These are phyloP conservation scores for Synergus japonicus DNA, from an alignment of 2,888 invertebrate species.

Conservation along the genomic window DNA sequence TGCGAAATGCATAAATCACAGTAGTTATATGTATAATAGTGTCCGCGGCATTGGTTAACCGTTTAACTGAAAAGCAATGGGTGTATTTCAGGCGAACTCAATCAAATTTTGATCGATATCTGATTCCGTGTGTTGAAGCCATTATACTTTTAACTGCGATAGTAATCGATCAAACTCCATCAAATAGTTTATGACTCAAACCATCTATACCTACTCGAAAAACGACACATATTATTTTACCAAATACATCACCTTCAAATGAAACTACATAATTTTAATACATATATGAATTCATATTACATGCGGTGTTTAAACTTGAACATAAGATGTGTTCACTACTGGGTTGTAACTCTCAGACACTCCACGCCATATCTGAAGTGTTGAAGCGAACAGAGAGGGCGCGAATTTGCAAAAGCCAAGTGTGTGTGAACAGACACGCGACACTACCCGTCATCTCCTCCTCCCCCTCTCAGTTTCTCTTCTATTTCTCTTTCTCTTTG, in stretches of 20 bases:
- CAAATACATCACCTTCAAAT: not conserved
- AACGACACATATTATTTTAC: not conserved
- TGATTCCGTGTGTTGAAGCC: slow-evolving; percentile 13
- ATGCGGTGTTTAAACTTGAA: slow-evolving; percentile 12
- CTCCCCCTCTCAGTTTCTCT: slow-evolving; percentile 59
- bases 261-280: not conserved
- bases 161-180: slow-evolving; percentile 19
- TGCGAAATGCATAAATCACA: slow-evolving; percentile 6
- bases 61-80: slow-evolving; percentile 23
- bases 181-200: not conserved
- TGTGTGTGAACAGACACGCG: slow-evolving; percentile 76
- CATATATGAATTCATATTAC: not conserved
- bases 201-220: not conserved
- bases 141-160: slow-evolving; percentile 26
- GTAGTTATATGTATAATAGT: slow-evolving; percentile 5
- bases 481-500: slow-evolving; percentile 48
- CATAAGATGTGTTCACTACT: slow-evolving; percentile 21
- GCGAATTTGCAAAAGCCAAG: slow-evolving; percentile 60
- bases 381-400: slow-evolving; percentile 43
- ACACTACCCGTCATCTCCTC: slow-evolving; percentile 62
- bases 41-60: slow-evolving; percentile 10
- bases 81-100: slow-evolving; percentile 20
- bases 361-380: slow-evolving; percentile 27
- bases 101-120: slow-evolving; percentile 33
- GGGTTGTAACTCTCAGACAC: slow-evolving; percentile 25